These are phyloP conservation scores for Morone chrysops DNA, from an alignment of 2,113 vertebrate genomes.

Conservation along the genomic window DNA sequence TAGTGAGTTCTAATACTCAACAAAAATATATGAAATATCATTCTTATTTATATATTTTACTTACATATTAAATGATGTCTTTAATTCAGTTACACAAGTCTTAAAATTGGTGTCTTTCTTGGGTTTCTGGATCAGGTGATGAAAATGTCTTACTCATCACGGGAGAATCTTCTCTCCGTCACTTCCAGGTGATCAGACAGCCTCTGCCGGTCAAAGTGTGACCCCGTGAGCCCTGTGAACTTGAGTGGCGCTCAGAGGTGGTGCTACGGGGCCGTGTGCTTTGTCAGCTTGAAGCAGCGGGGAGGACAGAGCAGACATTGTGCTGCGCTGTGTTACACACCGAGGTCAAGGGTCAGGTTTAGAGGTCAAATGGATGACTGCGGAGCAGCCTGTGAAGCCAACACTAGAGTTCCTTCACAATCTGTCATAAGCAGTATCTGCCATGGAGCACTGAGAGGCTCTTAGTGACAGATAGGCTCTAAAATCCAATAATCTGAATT, in stretches of 20 bases:
- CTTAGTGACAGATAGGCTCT: neutral
- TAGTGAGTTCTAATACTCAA: too few species aligned
- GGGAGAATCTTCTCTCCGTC: neutral
- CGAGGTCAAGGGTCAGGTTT: slow-evolving; percentile 74
- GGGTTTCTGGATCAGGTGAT: neutral
- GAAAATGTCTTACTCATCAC: neutral
- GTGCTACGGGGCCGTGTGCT: slow-evolving; percentile 2
- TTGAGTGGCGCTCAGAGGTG: slow-evolving; percentile 50
- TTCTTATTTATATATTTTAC: neutral
- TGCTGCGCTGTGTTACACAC: slow-evolving; percentile 68
- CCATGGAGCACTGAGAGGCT: neutral
- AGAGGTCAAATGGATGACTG: slow-evolving; percentile 70
- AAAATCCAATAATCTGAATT: neutral
- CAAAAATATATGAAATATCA: neutral
- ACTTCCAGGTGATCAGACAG: neutral
- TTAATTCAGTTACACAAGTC: neutral
- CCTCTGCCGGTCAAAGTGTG: neutral
- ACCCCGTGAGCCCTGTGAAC: slow-evolving; percentile 46
- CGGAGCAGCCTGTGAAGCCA: slow-evolving; percentile 60
- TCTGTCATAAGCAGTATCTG: slow-evolving; percentile 61
- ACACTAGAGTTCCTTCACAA: slow-evolving; percentile 70
- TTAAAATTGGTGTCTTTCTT: neutral
- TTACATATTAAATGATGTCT: neutral
- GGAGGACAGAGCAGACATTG: slow-evolving; percentile 70
- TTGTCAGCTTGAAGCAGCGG: slow-evolving; percentile 42